Base-by-base conservation (phyloP, 2,888 invertebrate species). In the Tipula unca region DNA sequence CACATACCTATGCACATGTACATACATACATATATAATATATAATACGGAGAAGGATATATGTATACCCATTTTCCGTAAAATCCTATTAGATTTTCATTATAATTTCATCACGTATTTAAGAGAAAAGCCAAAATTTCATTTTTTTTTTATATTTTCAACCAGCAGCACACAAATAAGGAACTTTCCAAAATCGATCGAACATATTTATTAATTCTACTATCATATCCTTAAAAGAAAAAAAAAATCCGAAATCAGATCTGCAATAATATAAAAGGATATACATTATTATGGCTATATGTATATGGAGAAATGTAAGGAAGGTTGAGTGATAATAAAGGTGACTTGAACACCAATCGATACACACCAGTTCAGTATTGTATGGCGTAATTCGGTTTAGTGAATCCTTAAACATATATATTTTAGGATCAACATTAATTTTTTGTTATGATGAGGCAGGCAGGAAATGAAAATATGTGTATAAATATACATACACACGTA, bases 101-200 rank as follows among this genome's bases (percentile, higher is more conserved):
- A 69, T 69, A 69, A 69, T 69, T 69, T 69, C 69, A 25, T 69
- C 69, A 69, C 69, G 69, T 69, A 69, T 69, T 69, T 69, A 69
- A 69, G 69, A 69, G 69, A 69, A 69, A 69, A 25, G 20, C 69
- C 25, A 69, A 69, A 69, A 25, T 25, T 69, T 69, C 48, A 20
- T 25, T 25, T 69, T 69, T 48, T 69, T 8, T 69, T 1, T 20
- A 25, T 1, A 14, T 48, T 69, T 69, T 10, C 69, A 69, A 69
- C 25, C 69, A 69, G 25, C 25, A 69, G 10, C 69, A 25, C 48
- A 17, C n/a, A 48, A 48, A 48, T 48, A 48, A 17, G n/a, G 48
- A 69, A 69, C 25, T 69, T 69, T 69, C 25, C 25, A 69, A 69
- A 69, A 69, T 69, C 69, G 69, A 69, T 69, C 25, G 69, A 69